Evolutionary conservation across 2,888 invertebrate genomes (phyloP), one percentile per base, ranked within the genome.

Genomic region (Aelia acuminata): DNA sequence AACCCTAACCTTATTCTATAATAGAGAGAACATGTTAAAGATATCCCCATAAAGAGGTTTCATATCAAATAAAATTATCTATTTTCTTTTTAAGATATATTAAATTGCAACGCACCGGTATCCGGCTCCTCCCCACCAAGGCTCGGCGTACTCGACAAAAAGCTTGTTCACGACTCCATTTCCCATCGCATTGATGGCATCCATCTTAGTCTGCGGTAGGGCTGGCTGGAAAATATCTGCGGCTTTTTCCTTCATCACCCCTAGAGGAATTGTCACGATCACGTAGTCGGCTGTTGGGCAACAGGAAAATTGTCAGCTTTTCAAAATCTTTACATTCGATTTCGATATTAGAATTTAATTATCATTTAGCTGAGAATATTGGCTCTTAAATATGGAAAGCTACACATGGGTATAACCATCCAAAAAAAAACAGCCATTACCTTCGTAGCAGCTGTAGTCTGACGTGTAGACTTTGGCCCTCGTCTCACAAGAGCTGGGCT

Each of bases 111-210:
- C 48, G 1, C 22, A 50, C 84, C 26, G 49, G 35, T 11, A 50
- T 20, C 49, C 50, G 31, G 84, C 2, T 18, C 50, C 87, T n/a
- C 57, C 94, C 94, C 95, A 95, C 91, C 96, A 96, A 0, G 96
- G 96, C 90, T 94, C 94, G 5, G 95, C 93, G 91, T 96, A 97
- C 91, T 96, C 95, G n/a, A 97, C 92, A 92, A 95, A 96, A 88
- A 97, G 93, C 93, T 96, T 97, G 91, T 96, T 94, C 7, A 96
- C 95, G 88, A 94, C 94, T 4, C 97, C 97, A 91, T 94, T 96
- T 5, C 96, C 96, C 89, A 96, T 92, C 39, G 49, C 92, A 13
- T 91, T 89, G 15, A 97, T 96, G 0, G 96, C 96, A 90, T 94
- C 94, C 90, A 95, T 92, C 92, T 97, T 97, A 87, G 94, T 94